Conservation (phyloP, 2,797 vertebrate species). For the Pipistrellus pygmaeus region DNA sequence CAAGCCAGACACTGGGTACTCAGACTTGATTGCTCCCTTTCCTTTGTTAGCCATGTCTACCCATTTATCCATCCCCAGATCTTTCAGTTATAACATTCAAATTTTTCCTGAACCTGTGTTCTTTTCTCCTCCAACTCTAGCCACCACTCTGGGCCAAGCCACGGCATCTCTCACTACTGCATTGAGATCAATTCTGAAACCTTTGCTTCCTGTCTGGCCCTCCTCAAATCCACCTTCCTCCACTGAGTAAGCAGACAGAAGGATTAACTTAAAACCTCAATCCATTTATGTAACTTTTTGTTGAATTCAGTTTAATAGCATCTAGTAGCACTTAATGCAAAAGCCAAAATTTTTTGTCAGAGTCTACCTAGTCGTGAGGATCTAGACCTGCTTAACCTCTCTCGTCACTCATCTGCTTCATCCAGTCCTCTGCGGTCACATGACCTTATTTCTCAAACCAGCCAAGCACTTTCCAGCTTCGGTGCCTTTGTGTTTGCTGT, state of each 20-base stretch:
- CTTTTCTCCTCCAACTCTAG: not conserved
- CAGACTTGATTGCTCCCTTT: not conserved
- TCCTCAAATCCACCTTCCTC: not conserved
- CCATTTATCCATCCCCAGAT: not conserved
- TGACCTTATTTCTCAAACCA: not conserved
- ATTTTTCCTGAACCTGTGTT: not conserved
- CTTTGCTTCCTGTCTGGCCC: not conserved
- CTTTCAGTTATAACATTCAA: not conserved
- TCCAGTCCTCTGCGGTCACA: not conserved
- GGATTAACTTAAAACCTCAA: not conserved
- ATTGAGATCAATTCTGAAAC: slow-evolving; percentile 13
- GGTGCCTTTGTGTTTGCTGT: not conserved
- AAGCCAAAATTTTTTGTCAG: not conserved
- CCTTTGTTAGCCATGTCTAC: not conserved
- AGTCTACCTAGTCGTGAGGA: not conserved
- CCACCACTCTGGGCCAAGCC: not conserved
- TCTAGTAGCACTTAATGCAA: not conserved
- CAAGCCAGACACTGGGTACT: not conserved
- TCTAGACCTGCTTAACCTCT: not conserved
- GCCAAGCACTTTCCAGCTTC: not conserved
- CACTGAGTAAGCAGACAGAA: not conserved
- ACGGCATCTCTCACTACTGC: not conserved
- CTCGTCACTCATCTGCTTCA: not conserved
- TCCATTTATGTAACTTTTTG: not conserved
- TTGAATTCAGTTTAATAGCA: not conserved